Evolutionary conservation across 2,888 invertebrate species (phyloP), one percentile per base, ranked within the genome.

Genomic region (Dynastes maya): DNA sequence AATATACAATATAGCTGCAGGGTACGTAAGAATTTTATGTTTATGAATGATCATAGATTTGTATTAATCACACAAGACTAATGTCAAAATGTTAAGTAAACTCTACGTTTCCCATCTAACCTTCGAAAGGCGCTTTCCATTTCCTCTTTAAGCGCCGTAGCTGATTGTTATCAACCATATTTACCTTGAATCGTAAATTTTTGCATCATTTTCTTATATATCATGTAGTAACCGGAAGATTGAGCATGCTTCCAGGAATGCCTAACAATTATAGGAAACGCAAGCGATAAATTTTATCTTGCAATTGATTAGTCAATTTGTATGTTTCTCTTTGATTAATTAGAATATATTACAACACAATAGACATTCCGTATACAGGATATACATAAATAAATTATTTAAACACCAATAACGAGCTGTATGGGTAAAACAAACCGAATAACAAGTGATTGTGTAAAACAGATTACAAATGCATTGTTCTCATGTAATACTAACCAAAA

Each of bases 101-200:
- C 27, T 29, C 51, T 51, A 27, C n/a, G 27, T 61, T 74, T 74
- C 8, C 32, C 61, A 45, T 22, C 40, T 40, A 61, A 61, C 37
- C 72, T 74, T 58, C 29, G 61, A 74, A 74, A 29, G 72, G 5
- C 72, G 9, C 45, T 74, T 74, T 74, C 72, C 27, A 61, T 45
- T 74, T 74, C n/a, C 45, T 61, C 37, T 13, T n/a, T 22, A 2
- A 13, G 16, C 11, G 11, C 5, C 11, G 29, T 61, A 45, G n/a
- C 51, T 8, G 51, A 68, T 68, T 68, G 13, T 29, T 74, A 74
- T 49, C 61, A 74, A 29, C 11, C 27, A 61, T 5, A 45, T 49
- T 74, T 49, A 74, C 72, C 72, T 74, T 74, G 72, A 61, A 74
- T 74, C 22, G 40, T 49, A 29, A 74, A 8, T 61, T 45, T 72